A percentile compares a stretch with the other conserved stretches of the same genome.
phyloP scores from a whole-genome alignment of 2,113 vertebrate genomes.

The Salminus brasiliensis region DNA sequence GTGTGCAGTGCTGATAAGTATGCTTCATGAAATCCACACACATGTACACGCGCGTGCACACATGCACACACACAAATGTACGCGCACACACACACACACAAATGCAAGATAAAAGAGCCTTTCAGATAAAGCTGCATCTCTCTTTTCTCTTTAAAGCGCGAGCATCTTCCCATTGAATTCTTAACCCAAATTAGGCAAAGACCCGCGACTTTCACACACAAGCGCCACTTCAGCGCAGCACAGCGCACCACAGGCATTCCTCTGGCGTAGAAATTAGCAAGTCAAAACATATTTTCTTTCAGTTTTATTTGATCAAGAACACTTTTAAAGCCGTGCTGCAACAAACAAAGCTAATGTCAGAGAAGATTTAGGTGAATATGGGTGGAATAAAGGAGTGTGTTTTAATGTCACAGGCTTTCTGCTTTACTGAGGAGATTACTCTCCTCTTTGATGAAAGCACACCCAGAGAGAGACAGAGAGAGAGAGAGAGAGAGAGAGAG shows the following conservation, averaged over 20 bases:
- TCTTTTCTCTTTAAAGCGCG: background rate
- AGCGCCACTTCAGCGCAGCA: background rate
- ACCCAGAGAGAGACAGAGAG: too few species aligned
- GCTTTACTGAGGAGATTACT: constrained; percentile 33
- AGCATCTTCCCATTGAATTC: constrained; percentile 5
- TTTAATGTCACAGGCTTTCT: constrained; percentile 45
- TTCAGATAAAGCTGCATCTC: background rate
- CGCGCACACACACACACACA: background rate
- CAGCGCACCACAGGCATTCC: background rate
- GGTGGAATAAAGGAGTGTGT: background rate
- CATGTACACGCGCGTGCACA: background rate
- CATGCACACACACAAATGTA: background rate
- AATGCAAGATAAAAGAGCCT: background rate
- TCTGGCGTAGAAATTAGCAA: constrained; percentile 21
- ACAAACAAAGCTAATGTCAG: constrained; percentile 18
- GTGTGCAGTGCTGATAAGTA: constrained; percentile 30
- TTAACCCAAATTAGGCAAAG: constrained; percentile 20
- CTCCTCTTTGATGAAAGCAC: constrained; percentile 40
- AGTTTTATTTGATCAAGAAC: constrained; percentile 21
- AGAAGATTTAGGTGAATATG: background rate
- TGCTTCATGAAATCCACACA: background rate
- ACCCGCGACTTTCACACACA: background rate
- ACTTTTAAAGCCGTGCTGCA: constrained; percentile 11
- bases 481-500: too few species aligned
- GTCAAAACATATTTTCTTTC: constrained; percentile 32